Base-by-base conservation (phyloP, 2,113 vertebrate species). In the Bombycilla garrulus region DNA sequence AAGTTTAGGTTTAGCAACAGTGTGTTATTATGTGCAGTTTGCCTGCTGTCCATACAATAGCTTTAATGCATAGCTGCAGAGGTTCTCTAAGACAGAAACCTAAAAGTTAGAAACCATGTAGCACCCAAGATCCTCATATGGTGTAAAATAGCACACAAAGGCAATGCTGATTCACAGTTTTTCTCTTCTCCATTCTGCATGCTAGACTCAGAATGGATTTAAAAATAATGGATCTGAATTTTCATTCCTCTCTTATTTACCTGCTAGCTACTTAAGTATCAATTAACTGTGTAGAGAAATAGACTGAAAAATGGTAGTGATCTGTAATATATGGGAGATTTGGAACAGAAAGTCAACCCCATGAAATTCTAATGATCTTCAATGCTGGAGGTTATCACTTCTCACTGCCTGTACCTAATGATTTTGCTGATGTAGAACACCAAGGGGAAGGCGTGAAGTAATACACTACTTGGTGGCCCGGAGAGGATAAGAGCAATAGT, bases 41-140 rank as follows among this genome's bases (percentile, higher is more conserved):
- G 62, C 89, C 91, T 96, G 91, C 95, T 97, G 87, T 88, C 94
- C 81, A 4, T 44, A 66, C 31, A 92, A 26, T 22, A 54, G 25
- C 48, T 77, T 92, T 47, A 92, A 79, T 64, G 22, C 47, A 60
- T 26, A 86, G 62, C 53, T 90, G n/a, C 54, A 86, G 70, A 90
- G 40, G 22, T 57, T 54, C 44, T 92, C 26, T 33, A 79, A 93
- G 84, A 74, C 8, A 64, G 21, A 90, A 83, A 64, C n/a, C 62
- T 71, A 48, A 72, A 85, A 86, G 66, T 78, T 54, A 64, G 86
- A 81, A 89, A 40, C 17, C 47, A 47, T 58, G 29, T 16, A 40
- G 65, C 29, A 64, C 36, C 36, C 40, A 51, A 83, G 71, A 67
- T 74, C 51, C 24, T 92, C 20, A 12, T 83, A 8, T 48, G 22